Base-by-base conservation (phyloP, 2,888 invertebrate genomes). In the Cyclophora albipunctata region DNA sequence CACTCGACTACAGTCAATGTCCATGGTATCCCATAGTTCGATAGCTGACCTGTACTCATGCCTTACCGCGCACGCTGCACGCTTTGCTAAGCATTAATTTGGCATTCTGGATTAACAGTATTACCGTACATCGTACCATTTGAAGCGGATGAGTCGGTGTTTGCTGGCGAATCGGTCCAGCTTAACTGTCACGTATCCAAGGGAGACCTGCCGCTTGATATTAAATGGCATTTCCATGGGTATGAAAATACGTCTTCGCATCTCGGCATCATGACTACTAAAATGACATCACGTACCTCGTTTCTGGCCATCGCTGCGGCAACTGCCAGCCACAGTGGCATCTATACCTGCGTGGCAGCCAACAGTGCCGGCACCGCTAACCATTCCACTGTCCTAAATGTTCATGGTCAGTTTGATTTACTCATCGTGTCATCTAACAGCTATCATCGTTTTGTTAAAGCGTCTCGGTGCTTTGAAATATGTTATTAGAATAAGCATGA, bases 171-270 rank as follows among this genome's bases (percentile, higher is more conserved):
- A 76, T 87, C 91, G 48, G 91, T 92, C 49, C 92, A 92, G 63
- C 90, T 92, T 56, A 91, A 90, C 66, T 94, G 94, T 78, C 91
- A 92, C 56, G 91, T 93, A 52, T 91, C 91, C 34, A 92, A 93
- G 76, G 94, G 95, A 48, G 95, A 95, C 79, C 82, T 92, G 59
- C 95, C 95, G 5, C 86, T 95, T 59, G 90, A 91, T 60, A 93
- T 95, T 59, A 90, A 90, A 57, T 95, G 95, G 95, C 91, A 91
- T 62, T 92, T 94, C 67, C 92, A 94, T 77, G 93, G 93, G 52
- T 84, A 90, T 60, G 90, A 90, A 76, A 85, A 85, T 64, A 71
- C 72, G 57, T 90, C 83, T 71, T 90, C 84, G 73, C 91, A 91
- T 66, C 86, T 90, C 64, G 92, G 91, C 68, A 90, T 92, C 61